Evolutionary conservation across 2,113 vertebrate species (phyloP).

Genomic region (Neolamprologus fasciatus): DNA sequence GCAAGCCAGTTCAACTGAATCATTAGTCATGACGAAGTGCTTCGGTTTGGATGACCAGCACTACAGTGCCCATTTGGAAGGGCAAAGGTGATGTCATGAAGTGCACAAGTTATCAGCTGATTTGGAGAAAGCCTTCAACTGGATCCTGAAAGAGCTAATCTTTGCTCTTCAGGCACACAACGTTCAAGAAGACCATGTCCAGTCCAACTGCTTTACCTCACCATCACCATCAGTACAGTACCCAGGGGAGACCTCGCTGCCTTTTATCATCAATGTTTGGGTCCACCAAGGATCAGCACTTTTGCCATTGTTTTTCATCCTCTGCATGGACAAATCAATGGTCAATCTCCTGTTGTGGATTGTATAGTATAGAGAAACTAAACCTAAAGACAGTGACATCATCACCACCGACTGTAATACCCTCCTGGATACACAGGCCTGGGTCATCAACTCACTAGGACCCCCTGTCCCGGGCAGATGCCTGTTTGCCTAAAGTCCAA

Average conservation of each 20-base stretch:
- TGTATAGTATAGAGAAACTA: background rate
- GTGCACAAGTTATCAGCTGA: background rate
- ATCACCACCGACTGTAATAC: background rate
- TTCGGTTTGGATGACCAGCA: background rate
- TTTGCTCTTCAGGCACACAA: background rate
- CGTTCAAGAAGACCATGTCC: background rate
- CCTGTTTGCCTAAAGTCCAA: background rate
- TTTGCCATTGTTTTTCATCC: background rate
- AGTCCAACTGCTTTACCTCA: background rate
- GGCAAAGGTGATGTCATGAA: background rate
- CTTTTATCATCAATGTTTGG: background rate
- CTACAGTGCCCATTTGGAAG: background rate
- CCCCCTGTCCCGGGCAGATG: background rate
- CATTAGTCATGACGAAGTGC: background rate
- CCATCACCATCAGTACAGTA: background rate
- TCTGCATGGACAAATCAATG: background rate
- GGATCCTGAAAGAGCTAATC: background rate
- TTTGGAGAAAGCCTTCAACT: background rate
- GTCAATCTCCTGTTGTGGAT: background rate
- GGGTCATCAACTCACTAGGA: background rate
- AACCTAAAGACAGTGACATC: background rate
- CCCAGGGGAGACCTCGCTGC: fast-evolving
- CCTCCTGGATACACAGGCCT: background rate
- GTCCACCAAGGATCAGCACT: background rate
- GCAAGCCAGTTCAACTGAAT: background rate